Base-by-base conservation (phyloP, 2,888 invertebrate species). In the Coecobrya sp. region DNA sequence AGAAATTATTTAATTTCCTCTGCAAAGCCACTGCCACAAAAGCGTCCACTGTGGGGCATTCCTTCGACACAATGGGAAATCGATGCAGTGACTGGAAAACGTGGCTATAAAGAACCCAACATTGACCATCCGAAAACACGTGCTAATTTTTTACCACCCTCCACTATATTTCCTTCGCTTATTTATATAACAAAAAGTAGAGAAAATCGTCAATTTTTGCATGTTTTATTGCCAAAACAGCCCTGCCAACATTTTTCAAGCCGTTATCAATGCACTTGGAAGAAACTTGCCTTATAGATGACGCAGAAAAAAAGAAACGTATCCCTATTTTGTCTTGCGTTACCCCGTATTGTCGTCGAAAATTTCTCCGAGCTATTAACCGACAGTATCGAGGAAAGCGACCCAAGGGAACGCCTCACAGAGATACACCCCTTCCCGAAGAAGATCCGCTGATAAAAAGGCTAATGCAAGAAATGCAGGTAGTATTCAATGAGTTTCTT, bases 21-120 rank as follows among this genome's bases (percentile, higher is more conserved):
- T 0, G 16, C 13, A 55, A 84, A 89, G 22, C 27, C 11, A 19
- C 7, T 49, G 0, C n/a, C n/a, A n/a, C 76, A 76, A 49, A 91
- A 70, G 19, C 27, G 91, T 49, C 85, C 84, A 3, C 79, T 36
- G 2, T 92, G 92, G 92, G 88, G 88, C 4, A 8, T 36, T 5
- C 85, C 87, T 22, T 36, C 36, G 2, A 36, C 2, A 4, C 36
- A 36, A 36, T 92, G 92, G 92, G 92, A 92, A 27, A 88, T 92
- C 49, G 92, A 36, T 42, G 65, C 73, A 11, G 65, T 11, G 16
- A 36, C 52, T 36, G 91, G 91, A n/a, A 82, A 62, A 45, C n/a
- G 49, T 11, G 76, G 55, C 10, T 92, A 92, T 62, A 45, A 45
- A 45, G 11, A 30, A 30, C 84, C 30, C 0, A 25, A 42, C 10